A percentile compares a stretch with the other conserved stretches of the same genome.
These are phyloP conservation scores for Parapsyche elsis DNA, from an alignment of 1,140 invertebrate genomes.

Conservation along the genomic window DNA sequence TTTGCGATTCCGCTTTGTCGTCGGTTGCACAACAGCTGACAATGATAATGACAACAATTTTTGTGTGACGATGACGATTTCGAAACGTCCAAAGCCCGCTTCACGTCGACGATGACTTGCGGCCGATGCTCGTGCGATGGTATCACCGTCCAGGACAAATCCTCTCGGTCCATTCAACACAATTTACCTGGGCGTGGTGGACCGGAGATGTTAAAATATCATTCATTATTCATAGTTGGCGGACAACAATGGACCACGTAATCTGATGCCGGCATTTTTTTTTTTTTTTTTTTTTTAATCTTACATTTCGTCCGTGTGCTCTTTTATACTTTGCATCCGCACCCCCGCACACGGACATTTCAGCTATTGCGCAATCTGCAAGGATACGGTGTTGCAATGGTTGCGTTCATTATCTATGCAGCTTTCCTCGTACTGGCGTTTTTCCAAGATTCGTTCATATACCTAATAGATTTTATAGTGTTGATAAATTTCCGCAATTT, in stretches of 20 bases:
- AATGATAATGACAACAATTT: background rate
- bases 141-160: background rate
- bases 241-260: conserved; percentile 43
- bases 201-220: conserved; percentile 44
- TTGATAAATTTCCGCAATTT: no score
- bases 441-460: no score
- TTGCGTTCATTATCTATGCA: no score
- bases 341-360: no score
- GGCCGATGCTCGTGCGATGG: background rate
- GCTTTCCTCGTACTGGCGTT: no score
- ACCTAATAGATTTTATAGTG: no score
- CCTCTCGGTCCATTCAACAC: conserved; percentile 38
- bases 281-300: background rate
- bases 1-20: no score
- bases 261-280: conserved; percentile 28
- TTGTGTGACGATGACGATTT: background rate
- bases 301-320: no score
- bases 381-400: no score
- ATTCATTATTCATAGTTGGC: conserved; percentile 44
- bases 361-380: no score
- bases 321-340: no score
- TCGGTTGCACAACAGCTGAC: background rate
- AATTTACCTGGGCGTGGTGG: conserved; percentile 44
- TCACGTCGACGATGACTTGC: background rate
- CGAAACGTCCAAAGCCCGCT: background rate